phyloP scores from a whole-genome alignment of 2,113 vertebrate genomes.

The Heteronetta atricapilla region DNA sequence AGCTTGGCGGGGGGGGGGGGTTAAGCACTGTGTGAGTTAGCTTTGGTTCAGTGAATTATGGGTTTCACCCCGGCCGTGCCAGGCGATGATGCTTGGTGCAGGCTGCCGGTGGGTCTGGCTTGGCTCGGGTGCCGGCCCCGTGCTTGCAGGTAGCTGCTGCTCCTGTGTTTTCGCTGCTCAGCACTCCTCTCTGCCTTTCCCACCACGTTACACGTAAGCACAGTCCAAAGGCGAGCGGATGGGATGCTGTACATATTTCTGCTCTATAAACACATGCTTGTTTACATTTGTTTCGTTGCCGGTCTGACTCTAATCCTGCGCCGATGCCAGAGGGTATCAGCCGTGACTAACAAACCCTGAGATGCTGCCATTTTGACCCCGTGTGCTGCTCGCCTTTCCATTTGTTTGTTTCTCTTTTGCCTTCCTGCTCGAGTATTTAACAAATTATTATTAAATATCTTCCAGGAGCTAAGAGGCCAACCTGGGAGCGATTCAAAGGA shows the following conservation, averaged over 20 bases:
- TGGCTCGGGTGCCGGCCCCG: rapidly evolving
- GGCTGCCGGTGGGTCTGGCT: rapidly evolving
- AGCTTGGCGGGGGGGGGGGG: background rate
- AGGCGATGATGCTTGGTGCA: rapidly evolving
- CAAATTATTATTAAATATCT: background rate
- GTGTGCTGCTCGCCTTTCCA: background rate
- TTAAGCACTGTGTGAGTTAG: rapidly evolving
- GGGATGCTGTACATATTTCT: constrained; percentile 40
- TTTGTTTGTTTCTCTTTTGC: constrained; percentile 10
- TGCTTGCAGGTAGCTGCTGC: background rate
- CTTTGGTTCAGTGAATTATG: background rate
- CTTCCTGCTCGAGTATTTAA: background rate
- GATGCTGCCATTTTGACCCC: background rate
- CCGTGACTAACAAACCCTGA: background rate
- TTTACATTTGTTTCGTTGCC: constrained; percentile 26
- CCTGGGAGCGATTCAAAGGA: background rate
- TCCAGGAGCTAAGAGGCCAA: background rate
- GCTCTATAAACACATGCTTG: constrained; percentile 40
- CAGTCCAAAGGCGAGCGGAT: background rate
- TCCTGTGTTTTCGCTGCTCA: background rate
- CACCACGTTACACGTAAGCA: background rate
- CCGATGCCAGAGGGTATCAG: background rate
- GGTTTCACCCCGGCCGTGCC: background rate
- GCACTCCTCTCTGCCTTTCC: background rate
- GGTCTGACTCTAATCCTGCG: background rate